Conservation (phyloP, 2,113 vertebrate species). For the Brienomyrus brachyistius region DNA sequence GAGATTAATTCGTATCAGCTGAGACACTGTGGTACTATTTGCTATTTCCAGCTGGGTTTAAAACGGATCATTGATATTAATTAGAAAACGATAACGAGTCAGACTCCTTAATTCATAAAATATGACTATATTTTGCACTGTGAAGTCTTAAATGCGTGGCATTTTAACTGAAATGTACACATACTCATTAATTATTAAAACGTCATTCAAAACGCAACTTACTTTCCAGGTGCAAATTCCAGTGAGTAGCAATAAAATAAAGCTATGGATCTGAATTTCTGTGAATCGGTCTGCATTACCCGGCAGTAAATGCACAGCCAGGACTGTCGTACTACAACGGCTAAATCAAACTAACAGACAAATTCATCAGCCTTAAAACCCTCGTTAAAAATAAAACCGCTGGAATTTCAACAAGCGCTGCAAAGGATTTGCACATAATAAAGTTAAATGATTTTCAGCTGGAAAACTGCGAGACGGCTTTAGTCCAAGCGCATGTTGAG, state of each 20-base stretch:
- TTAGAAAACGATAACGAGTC: not conserved
- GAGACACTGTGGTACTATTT: not conserved
- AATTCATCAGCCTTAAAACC: not conserved
- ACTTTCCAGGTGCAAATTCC: not conserved
- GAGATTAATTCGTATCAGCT: not conserved
- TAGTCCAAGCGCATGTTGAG: not conserved
- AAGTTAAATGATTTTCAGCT: not conserved
- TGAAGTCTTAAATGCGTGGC: not conserved
- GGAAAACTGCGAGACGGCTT: not conserved
- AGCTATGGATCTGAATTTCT: not conserved
- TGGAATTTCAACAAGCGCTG: not conserved
- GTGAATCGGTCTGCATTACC: not conserved
- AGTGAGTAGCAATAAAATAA: not conserved
- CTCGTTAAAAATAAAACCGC: not conserved
- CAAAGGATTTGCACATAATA: not conserved
- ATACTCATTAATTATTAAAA: not conserved
- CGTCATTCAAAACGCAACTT: not conserved
- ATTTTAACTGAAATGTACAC: not conserved
- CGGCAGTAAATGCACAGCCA: not conserved
- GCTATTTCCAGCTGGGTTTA: not conserved
- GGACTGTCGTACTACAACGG: not conserved
- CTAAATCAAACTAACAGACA: not conserved
- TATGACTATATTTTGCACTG: not conserved
- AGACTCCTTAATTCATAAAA: not conserved
- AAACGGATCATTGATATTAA: not conserved